Percentiles rank a stretch among this genome's conserved stretches.
Conservation (phyloP, 2,113 vertebrate genomes). For the Cryptomyrus ogoouensis region DNA sequence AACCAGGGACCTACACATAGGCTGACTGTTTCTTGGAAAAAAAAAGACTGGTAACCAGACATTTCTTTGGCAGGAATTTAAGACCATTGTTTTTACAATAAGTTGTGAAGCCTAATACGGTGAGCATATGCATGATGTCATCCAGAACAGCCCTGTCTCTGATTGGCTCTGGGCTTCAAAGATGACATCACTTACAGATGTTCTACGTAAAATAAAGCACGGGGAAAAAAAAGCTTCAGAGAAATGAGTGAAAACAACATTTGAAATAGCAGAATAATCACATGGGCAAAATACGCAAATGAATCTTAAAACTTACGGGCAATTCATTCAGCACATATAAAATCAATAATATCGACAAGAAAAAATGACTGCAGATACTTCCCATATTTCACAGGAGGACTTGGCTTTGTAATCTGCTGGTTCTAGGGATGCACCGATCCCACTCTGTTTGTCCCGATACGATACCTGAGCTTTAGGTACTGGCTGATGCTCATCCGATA, state of each 20-base stretch:
- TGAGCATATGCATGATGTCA: constrained; percentile 9
- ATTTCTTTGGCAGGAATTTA: constrained; percentile 49
- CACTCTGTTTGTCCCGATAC: too few species aligned
- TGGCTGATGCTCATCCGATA: too few species aligned
- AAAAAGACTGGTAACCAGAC: background rate
- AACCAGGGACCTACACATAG: background rate
- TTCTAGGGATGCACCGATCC: too few species aligned
- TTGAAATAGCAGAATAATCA: background rate
- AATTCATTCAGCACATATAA: background rate
- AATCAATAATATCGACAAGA: background rate
- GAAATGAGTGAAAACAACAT: background rate
- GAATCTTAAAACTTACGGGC: background rate
- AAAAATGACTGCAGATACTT: background rate
- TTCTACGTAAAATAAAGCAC: background rate
- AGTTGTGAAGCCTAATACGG: constrained; percentile 31
- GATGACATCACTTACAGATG: constrained; percentile 12
- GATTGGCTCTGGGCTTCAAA: background rate
- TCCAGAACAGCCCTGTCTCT: background rate
- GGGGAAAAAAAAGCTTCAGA: background rate
- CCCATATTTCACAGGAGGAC: background rate
- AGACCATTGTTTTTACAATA: constrained; percentile 24
- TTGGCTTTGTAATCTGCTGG: background rate
- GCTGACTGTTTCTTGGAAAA: background rate
- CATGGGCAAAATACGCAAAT: background rate
- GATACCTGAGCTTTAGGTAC: too few species aligned